phyloP scores from a whole-genome alignment of 2,113 vertebrate genomes.

The Austrofundulus limnaeus region DNA sequence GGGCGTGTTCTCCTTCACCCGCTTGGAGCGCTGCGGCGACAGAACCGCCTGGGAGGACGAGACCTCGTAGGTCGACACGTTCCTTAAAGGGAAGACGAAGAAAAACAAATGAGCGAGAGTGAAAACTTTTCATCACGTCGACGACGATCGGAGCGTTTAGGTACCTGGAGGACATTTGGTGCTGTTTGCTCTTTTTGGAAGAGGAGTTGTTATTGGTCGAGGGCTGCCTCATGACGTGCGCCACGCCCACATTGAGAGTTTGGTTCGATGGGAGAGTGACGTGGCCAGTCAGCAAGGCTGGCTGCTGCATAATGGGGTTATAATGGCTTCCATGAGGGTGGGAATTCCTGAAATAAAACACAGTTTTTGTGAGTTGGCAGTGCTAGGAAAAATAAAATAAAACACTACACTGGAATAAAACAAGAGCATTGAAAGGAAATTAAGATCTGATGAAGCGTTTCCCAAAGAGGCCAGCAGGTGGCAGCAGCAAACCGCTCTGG shows the following conservation, averaged over 20 bases:
- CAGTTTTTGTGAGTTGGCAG: background rate
- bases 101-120: background rate
- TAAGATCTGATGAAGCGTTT: conserved; percentile 15
- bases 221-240: conserved; percentile 97
- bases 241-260: conserved; percentile 95
- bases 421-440: background rate
- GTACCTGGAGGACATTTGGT: conserved; percentile 90
- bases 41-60: conserved; percentile 89
- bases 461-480: conserved; percentile 63
- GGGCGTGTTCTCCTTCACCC: conserved; percentile 97
- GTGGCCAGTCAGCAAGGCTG: conserved; percentile 89
- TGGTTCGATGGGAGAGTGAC: conserved; percentile 92
- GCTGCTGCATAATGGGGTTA: conserved; percentile 99
- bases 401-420: background rate
- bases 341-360: conserved; percentile 80
- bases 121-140: background rate
- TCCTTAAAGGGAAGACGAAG: conserved; percentile 76
- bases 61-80: conserved; percentile 89
- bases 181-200: conserved; percentile 94
- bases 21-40: conserved; percentile 95
- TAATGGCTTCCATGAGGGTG: conserved; percentile 95
- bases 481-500: conserved; percentile 67
- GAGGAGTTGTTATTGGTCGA: conserved; percentile 82
- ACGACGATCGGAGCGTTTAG: background rate
- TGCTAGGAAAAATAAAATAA: background rate